Base-by-base conservation (phyloP, 2,888 invertebrate genomes). In the Drosophila pullipes region DNA sequence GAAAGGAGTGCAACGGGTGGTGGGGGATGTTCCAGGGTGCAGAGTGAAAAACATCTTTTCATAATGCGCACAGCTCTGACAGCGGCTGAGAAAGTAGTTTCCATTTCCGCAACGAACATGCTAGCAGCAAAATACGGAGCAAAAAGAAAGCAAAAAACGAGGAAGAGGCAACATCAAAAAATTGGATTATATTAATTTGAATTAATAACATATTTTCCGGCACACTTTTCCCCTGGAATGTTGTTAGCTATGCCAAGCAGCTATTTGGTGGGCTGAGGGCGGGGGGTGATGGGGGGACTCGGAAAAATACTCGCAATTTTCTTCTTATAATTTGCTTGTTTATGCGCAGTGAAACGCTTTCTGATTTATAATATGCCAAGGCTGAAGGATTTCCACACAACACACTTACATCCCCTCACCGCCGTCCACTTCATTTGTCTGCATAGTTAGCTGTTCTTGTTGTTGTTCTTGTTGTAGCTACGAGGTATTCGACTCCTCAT, bases 131-230 rank as follows among this genome's bases (percentile, higher is more conserved):
- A 65, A n/a, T 37, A 16, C 47, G 30, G 70, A 66, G 58, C 25
- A 50, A 41, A 57, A 18, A 55, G 37, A 44, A 50, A 47, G 2
- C 16, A 47, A 16, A 9, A 47, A 16, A 9, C 4, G 47, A n/a
- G 28, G 44, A 33, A 53, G 39, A 63, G 41, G 44, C 25, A 53
- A 53, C 37, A 61, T 30, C 39, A 44, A 74, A 70, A 85, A 78
- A 91, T 89, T 78, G 81, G 85, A 91, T 91, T 91, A 90, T 89
- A 91, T 92, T 91, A 91, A 92, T 91, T 92, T 90, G 82, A 91
- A 91, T 91, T 92, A 92, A 91, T 92, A 90, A 91, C 91, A 91
- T 91, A 91, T 91, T 92, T 91, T 90, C 82, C 84, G 83, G 70
- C 55, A 60, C 71, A 73, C 70, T 80, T 75, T 79, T 68, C 61